Base-by-base conservation (phyloP, 2,113 vertebrate genomes). In the Ellobius talpinus region DNA sequence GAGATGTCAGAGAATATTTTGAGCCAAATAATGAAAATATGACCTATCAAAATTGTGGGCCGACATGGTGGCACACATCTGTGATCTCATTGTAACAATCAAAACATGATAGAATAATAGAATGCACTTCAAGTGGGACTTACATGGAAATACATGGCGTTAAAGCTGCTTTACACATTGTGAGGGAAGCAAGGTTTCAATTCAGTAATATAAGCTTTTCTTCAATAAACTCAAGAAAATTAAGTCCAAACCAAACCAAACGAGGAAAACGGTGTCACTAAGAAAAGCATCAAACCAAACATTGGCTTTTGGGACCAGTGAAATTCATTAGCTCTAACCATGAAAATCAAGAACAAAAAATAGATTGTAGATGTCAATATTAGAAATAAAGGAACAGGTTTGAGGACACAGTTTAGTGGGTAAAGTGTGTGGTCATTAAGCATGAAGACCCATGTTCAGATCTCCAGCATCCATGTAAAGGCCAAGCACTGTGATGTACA, bases 191-290 rank as follows among this genome's bases (percentile, higher is more conserved):
- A 78, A 81, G 17, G 1, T 87, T 23, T 96, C 74, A 96, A 87
- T 39, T 74, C 55, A 93, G 63, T 84, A 82, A 90, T 31, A 58
- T 2, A 95, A 91, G 78, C 55, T 92, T 92, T 88, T 12, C 9
- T 73, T 88, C 55, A 86, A 84, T 33, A 76, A 95, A 86, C 55
- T 23, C n/a, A 39, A 87, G 19, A 72, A 92, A 97, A 92, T 74
- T 77, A 94, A 89, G 90, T 52, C 24, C n/a, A 78, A 95, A 85
- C 16, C n/a, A 94, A 93, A 89, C 26, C 61, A 84, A 89, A 91
- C 52, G 8, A 93, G 65, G 5, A 21, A 93, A 91, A 87, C 11
- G 39, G 6, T 39, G 55, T 26, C 95, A n/a, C 31, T n/a, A 84
- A 47, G 17, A 96, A 89, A 97, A 90, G 68, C 65, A 70, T 81